phyloP scores from a whole-genome alignment of 1,140 invertebrate genomes.

The Medauroidea extradentata region DNA sequence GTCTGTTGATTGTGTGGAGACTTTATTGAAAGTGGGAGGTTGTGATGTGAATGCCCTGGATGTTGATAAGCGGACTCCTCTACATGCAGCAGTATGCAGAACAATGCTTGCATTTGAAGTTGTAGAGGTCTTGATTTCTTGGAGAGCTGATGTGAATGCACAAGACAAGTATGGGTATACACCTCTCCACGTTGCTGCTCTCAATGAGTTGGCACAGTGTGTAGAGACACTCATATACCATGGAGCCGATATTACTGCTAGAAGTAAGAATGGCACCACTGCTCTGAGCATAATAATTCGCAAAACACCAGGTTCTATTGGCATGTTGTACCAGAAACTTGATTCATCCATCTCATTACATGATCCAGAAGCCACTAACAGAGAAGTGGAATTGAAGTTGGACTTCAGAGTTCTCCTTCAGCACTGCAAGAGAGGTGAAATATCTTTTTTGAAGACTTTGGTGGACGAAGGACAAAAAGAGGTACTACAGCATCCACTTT shows the following conservation, averaged over 20 bases:
- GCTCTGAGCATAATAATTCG: conserved; percentile 75
- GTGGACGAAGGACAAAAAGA: conserved; percentile 80
- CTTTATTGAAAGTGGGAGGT: conserved; percentile 62
- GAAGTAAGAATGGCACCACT: conserved; percentile 76
- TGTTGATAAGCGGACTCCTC: conserved; percentile 66
- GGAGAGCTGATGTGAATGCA: conserved; percentile 77
- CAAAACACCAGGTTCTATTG: conserved; percentile 75
- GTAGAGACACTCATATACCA: conserved; percentile 76
- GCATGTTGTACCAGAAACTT: conserved; percentile 68
- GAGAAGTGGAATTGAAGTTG: conserved; percentile 74
- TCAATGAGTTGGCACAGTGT: conserved; percentile 77
- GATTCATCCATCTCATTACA: conserved; percentile 72
- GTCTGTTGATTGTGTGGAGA: conserved; percentile 70
- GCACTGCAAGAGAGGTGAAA: conserved; percentile 71
- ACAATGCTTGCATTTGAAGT: conserved; percentile 69
- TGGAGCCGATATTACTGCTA: conserved; percentile 78
- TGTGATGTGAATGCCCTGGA: conserved; percentile 71
- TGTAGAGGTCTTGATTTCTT: conserved; percentile 65
- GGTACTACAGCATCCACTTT: conserved; percentile 74
- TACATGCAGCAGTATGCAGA: conserved; percentile 74
- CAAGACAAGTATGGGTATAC: conserved; percentile 87
- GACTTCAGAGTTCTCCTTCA: conserved; percentile 75
- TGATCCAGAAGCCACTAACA: conserved; percentile 68
- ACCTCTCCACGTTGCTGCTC: conserved; percentile 78
- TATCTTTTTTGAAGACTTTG: conserved; percentile 74